Evolutionary conservation across 2,797 vertebrate genomes (phyloP), one percentile per base, ranked within the genome.

Genomic region (Caiman crocodilus): DNA sequence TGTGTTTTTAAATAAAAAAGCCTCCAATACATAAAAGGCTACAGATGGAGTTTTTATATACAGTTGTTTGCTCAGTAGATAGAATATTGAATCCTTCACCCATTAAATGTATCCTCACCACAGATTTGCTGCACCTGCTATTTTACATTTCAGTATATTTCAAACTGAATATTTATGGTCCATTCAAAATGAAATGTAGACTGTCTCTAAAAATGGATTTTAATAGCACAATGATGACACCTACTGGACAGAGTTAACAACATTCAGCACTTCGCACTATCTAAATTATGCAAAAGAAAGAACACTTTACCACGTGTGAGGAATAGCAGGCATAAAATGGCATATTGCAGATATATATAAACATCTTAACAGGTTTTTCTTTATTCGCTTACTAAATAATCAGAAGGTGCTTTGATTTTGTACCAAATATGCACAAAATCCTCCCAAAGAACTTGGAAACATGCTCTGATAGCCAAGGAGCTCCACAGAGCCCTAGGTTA

Each of bases 41-140:
- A 96, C 98, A 98, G 98, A 97, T 97, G 97, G 97, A 95, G 89
- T 91, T 97, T 97, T 92, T 97, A 91, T 89, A 73, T 92, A 50
- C 96, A 95, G 95, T 92, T 97, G 94, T 96, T 97, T 65, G 90
- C 96, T 97, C 90, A 73, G 85, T 94, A 93, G 93, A 96, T 89
- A 64, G 96, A 96, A 97, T 96, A 94, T 93, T 96, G 96, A 97
- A 96, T 96, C 96, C 93, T 88, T 95, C 96, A 84, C 87, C 96
- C 95, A 91, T 79, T 94, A 96, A 97, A 79, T 71, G 71, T 87
- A 88, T 87, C 95, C 95, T 96, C 84, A 73, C 95, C 94, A 96
- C 89, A 94, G 96, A 96, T 96, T 73, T 86, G 85, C 95, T 96
- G 97, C 98, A 97, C 96, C 97, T 98, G 98, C 97, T 96, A 81